Evolutionary conservation across 2,113 vertebrate species (phyloP).

Genomic region (Amphiprion percula): DNA sequence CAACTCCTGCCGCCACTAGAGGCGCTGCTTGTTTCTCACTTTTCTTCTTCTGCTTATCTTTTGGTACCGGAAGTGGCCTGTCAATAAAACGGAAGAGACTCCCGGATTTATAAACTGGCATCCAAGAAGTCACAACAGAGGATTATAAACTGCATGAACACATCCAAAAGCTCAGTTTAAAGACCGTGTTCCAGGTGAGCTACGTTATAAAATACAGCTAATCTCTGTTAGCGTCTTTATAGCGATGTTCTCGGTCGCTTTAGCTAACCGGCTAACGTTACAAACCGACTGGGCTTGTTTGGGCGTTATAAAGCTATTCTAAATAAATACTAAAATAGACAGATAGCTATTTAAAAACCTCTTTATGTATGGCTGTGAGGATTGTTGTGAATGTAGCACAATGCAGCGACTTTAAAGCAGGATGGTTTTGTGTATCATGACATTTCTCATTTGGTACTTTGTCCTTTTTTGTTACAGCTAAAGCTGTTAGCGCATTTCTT

Average conservation of each 20-base stretch:
- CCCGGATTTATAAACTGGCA: conserved; percentile 7
- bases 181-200: conserved; percentile 56
- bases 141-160: conserved; percentile 16
- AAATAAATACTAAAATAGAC: neutral
- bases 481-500: neutral
- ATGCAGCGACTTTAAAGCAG: neutral
- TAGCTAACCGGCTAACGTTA: conserved; percentile 10
- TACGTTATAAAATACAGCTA: accelerated
- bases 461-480: neutral
- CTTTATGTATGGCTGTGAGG: no score
- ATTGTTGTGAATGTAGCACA: neutral
- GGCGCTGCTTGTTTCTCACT: neutral
- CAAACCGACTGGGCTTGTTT: neutral
- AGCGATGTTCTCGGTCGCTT: neutral
- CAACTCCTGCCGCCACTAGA: conserved; percentile 6
- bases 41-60: neutral
- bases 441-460: neutral
- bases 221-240: neutral
- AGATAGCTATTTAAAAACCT: no score
- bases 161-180: neutral
- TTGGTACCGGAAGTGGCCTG: conserved; percentile 60
- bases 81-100: conserved; percentile 47
- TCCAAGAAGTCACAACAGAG: conserved; percentile 39
- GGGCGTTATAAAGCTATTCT: neutral
- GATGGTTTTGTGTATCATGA: neutral